Evolutionary conservation across 2,888 invertebrate genomes (phyloP).

Genomic region (Timema cristinae): DNA sequence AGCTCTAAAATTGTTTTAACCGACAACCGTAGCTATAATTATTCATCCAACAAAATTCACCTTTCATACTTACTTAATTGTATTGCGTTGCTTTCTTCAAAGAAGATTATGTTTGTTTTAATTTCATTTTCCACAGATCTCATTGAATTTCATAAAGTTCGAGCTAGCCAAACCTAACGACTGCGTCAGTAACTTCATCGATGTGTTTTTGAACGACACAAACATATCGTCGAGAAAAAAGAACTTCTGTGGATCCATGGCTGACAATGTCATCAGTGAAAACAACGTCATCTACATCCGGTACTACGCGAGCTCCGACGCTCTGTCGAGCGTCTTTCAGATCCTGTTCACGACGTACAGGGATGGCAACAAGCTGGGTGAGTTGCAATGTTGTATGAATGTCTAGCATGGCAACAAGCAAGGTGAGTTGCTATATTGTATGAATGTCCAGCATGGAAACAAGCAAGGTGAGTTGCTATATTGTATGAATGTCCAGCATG

Average conservation of each 20-base stretch:
- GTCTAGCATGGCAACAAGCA: background rate
- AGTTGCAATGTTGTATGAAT: background rate
- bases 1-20: too few species aligned
- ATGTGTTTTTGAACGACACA: constrained; percentile 63
- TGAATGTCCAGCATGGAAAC: background rate
- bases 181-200: constrained; percentile 71
- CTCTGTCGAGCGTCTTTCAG: constrained; percentile 60
- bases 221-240: constrained; percentile 58
- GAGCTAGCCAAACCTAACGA: constrained; percentile 68
- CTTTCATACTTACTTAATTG: too few species aligned
- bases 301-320: constrained; percentile 62
- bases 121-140: constrained; percentile 52
- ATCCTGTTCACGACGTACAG: constrained; percentile 73
- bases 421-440: background rate
- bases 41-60: too few species aligned
- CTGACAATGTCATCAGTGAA: constrained; percentile 66
- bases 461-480: background rate
- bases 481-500: background rate
- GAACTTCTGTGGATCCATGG: constrained; percentile 82
- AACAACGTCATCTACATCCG: constrained; percentile 69
- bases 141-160: constrained; percentile 62
- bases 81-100: too few species aligned
- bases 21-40: too few species aligned
- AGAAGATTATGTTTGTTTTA: too few species aligned
- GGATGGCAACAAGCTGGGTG: constrained; percentile 46